These are phyloP conservation scores for Teinopalpus imperialis DNA, from an alignment of 2,888 invertebrate genomes.

Conservation along the genomic window DNA sequence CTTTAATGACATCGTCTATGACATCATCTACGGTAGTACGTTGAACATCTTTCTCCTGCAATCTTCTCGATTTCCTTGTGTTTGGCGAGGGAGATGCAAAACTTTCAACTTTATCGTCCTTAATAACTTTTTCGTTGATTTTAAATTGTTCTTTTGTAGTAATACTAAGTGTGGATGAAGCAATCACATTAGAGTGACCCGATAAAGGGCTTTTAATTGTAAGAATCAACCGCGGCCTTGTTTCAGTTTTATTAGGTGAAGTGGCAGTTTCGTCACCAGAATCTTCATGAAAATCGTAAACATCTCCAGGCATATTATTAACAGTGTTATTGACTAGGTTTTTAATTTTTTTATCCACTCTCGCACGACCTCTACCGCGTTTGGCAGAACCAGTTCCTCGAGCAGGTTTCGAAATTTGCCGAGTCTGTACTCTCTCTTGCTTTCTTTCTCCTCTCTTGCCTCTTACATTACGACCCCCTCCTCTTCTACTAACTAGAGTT, in stretches of 20 bases:
- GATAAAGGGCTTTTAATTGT: conserved; percentile 89
- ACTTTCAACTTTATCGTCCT: conserved; percentile 81
- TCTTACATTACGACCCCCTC: conserved; percentile 64
- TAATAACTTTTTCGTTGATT: conserved; percentile 51
- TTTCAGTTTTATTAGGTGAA: conserved; percentile 69
- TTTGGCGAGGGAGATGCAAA: conserved; percentile 84
- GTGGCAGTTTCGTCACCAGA: conserved; percentile 87
- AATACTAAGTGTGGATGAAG: conserved; percentile 67
- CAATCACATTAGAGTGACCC: conserved; percentile 60
- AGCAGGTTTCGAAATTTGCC: conserved; percentile 67
- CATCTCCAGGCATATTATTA: conserved; percentile 86
- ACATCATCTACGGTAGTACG: conserved; percentile 92
- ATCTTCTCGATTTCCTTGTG: conserved; percentile 90
- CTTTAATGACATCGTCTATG: conserved; percentile 94
- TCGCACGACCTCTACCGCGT: conserved; percentile 76
- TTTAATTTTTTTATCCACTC: conserved; percentile 78
- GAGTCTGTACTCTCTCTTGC: conserved; percentile 66
- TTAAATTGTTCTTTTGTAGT: conserved; percentile 60
- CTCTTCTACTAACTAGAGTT: conserved; percentile 51
- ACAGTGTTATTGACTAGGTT: conserved; percentile 72
- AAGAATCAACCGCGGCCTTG: conserved; percentile 88
- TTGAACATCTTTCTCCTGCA: conserved; percentile 89
- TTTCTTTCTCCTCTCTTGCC: conserved; percentile 68
- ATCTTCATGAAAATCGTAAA: conserved; percentile 96
- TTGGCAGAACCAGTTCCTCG: conserved; percentile 58